Evolutionary conservation across 1,140 invertebrate genomes (phyloP), one percentile per base, ranked within the genome.

Genomic region (Lasaia peninsularis): DNA sequence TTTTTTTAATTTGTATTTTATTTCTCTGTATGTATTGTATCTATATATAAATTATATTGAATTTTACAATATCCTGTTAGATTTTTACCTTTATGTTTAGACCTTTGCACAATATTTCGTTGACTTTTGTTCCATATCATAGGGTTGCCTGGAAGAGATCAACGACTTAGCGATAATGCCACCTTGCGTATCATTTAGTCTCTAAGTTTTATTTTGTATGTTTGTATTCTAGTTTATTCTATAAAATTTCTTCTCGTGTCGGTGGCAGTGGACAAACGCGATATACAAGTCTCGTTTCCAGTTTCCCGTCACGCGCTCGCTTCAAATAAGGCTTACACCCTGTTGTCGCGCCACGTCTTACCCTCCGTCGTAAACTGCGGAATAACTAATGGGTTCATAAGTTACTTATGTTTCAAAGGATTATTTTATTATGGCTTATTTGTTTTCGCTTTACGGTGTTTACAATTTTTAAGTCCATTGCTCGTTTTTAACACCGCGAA

Each of bases 311-410:
- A 88, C 84, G 84, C 82, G 75, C 85, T 69, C 67, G 75, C 71
- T 74, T 80, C 85, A 86, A 86, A 86, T 88, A 86, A 85, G 85
- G 78, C 82, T 81, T 83, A 84, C 73, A 76, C 73, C 74, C 80
- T 71, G 69, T 71, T 75, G 71, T 67, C 76, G 73, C 73, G 68
- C 63, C 73, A 71, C 70, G 60, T 61, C 67, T 70, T 62, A 69
- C 78, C 75, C 73, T 77, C 65, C 65, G 65, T 71, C 67, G 75
- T 78, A 75, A 77, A 84, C 80, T 78, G 71, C 67, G 71, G 80
- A 83, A 86, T 86, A 86, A 75, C 75, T 82, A 84, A 83, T 82
- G 80, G 68, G 69, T 70, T 60, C 50, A 67, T 71, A 67, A 59
- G 55, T 66, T 71, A 69, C 68, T 74, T 63, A 60, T 66, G 61